Base-by-base conservation (phyloP, 1,140 invertebrate genomes). In the Batillaria attramentaria region DNA sequence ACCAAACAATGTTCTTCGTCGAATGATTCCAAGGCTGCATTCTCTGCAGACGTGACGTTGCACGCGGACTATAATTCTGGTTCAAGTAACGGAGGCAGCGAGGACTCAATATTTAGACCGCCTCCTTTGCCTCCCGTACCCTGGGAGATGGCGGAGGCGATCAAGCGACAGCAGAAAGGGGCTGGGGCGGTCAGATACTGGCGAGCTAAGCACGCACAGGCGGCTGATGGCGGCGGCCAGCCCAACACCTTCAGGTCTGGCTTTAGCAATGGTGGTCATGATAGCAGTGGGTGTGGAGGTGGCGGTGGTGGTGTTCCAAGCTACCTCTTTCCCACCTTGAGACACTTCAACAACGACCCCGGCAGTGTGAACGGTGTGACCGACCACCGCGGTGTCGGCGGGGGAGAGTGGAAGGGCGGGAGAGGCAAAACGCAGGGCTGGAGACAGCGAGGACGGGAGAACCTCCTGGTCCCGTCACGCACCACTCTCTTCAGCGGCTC, bases 131-230 rank as follows among this genome's bases (percentile, higher is more conserved):
- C 66, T 24, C 66, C 41, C 5, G n/a, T 70, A 42, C 39, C 68
- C 41, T 5, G 31, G 6, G 73, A 75, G 31, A 75, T 75, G 28
- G 57, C 54, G 28, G 73, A 75, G 37, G 73, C 73, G 39, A 75
- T 75, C 50, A 75, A 75, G 39, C 33, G 73, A 37, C 73, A 75
- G 37, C 54, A 75, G 57, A 60, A 42, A 13, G 73, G 73, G 24
- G 54, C 33, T 2, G 73, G 73, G 13, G 39, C 39, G 16, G 54
- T 42, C 35, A 39, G 73, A 37, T 75, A 75, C 73, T 75, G 73
- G 73, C 50, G 42, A 35, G n/a, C 73, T 37, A 75, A 75, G 54
- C 73, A 54, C 10, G 41, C 57, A 33, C 72, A 41, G 54, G 57
- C 10, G 57, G 28, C 68, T 5, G 42, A 31, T 42, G 37, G 68